Conservation (phyloP, 2,888 invertebrate species). For the Drosophila birchii region DNA sequence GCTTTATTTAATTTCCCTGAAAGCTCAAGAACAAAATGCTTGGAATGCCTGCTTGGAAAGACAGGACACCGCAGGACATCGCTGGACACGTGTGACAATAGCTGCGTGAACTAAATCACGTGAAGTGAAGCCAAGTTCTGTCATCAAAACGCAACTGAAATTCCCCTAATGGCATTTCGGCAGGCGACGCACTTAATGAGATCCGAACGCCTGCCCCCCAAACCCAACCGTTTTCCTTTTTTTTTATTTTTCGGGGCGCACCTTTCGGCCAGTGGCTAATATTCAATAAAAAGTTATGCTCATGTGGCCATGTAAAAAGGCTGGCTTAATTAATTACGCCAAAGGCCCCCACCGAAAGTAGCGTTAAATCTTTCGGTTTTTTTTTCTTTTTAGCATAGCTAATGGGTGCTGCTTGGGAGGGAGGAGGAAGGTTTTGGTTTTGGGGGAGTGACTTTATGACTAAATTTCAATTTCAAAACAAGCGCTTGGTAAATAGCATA, state of each 20-base stretch:
- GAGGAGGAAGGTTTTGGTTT: background rate
- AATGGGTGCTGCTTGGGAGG: conserved; percentile 15
- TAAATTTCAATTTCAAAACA: conserved; percentile 74
- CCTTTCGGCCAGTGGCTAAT: conserved; percentile 60
- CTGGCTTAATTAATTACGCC: conserved; percentile 71
- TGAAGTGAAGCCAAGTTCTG: conserved; percentile 71
- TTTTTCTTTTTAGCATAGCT: conserved; percentile 27
- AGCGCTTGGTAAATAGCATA: conserved; percentile 23
- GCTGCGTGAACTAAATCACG: conserved; percentile 68
- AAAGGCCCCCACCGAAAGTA: conserved; percentile 48
- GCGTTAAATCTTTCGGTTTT: conserved; percentile 70
- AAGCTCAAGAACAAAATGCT: conserved; percentile 76
- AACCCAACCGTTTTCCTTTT: conserved; percentile 4
- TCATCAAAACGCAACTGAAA: conserved; percentile 73
- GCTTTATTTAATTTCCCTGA: conserved; percentile 82
- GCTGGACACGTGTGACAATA: conserved; percentile 69
- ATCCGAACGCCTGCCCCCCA: conserved; percentile 5
- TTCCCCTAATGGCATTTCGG: conserved; percentile 76
- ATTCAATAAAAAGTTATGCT: conserved; percentile 76
- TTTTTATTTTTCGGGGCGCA: conserved; percentile 33
- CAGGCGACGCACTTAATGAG: conserved; percentile 79
- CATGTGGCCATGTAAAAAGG: conserved; percentile 69
- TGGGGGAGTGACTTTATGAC: conserved; percentile 63
- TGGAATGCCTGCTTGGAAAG: conserved; percentile 54
- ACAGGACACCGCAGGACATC: conserved; percentile 44